Conservation (phyloP, 2,113 vertebrate genomes). For the Hemibagrus wyckioides region DNA sequence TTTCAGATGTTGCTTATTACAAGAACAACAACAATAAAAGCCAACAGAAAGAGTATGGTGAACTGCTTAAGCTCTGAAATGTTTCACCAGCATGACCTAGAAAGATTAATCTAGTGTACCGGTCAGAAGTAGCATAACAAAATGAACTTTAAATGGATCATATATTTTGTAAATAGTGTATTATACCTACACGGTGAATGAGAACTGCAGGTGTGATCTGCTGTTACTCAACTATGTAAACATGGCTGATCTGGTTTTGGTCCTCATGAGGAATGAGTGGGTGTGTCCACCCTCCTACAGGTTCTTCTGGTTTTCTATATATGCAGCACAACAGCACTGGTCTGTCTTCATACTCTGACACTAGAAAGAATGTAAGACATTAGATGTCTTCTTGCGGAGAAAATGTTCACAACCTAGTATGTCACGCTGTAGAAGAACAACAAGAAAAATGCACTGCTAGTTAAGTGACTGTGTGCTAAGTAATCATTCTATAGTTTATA, state of each 20-base stretch:
- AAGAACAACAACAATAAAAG: background rate
- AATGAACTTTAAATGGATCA: background rate
- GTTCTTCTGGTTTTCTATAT: conserved; percentile 45
- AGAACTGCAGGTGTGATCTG: conserved; percentile 6
- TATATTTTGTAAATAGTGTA: background rate
- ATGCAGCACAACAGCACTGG: background rate
- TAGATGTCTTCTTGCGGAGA: background rate
- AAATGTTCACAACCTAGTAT: background rate
- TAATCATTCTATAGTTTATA: background rate
- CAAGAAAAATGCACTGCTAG: background rate
- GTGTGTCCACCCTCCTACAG: conserved; percentile 21
- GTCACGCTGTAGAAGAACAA: background rate
- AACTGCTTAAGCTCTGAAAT: background rate
- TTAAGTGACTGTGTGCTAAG: background rate
- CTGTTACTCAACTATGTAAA: conserved; percentile 35
- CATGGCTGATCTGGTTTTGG: conserved; percentile 21
- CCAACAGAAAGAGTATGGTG: background rate
- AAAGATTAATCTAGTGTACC: background rate
- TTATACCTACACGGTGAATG: background rate
- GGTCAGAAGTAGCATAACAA: background rate
- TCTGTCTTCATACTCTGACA: background rate
- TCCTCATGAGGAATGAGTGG: conserved; percentile 3
- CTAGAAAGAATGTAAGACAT: background rate
- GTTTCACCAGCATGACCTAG: background rate
- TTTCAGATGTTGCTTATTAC: background rate